Evolutionary conservation across 92 coral and sea anemone species (phyloP).

Genomic region (Montipora capitata): DNA sequence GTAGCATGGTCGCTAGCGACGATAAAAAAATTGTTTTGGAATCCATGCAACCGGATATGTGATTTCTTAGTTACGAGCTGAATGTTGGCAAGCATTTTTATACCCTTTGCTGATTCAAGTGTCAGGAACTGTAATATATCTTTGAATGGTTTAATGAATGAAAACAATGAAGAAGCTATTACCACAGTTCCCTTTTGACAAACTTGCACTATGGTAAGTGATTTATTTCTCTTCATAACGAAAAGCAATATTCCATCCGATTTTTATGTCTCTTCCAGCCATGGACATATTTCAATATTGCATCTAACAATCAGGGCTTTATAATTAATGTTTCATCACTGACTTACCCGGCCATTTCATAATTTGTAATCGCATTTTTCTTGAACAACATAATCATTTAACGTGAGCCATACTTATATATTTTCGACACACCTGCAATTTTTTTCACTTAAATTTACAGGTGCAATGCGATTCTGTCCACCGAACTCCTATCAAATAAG

Average conservation of each 20-base stretch:
- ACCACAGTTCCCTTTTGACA: background rate
- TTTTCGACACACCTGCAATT: background rate
- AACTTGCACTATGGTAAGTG: background rate
- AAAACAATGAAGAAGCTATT: conserved; percentile 42
- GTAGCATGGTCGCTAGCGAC: background rate
- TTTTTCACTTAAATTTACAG: too few species aligned
- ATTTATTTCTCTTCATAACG: background rate
- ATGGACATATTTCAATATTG: background rate
- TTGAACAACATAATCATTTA: too few species aligned
- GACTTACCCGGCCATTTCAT: background rate
- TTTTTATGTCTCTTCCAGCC: conserved; percentile 2
- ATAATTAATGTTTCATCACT: background rate
- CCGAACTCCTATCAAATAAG: too few species aligned
- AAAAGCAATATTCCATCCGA: conserved; percentile 47
- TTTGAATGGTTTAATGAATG: conserved; percentile 13
- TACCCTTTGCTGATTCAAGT: conserved; percentile 26
- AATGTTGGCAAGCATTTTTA: background rate
- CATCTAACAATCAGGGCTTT: background rate
- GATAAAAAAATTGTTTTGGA: background rate
- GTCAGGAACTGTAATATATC: conserved; percentile 3
- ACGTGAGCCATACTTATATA: background rate
- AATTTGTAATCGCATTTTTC: too few species aligned
- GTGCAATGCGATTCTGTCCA: background rate
- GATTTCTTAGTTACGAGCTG: background rate
- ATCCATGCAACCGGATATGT: background rate